Conservation (phyloP, 1,140 invertebrate genomes). For the Gryllus bimaculatus region DNA sequence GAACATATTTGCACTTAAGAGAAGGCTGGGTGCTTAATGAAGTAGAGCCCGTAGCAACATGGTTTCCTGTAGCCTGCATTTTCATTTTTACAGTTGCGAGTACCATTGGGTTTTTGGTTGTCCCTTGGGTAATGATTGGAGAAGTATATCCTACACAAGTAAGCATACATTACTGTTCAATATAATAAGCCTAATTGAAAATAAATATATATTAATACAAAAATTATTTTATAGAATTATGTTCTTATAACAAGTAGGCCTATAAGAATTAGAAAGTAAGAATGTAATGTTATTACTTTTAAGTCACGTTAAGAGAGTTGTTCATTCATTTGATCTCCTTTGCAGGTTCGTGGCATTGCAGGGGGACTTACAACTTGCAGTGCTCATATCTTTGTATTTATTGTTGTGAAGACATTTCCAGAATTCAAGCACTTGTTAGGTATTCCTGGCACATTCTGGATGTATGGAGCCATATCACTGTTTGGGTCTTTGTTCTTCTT, state of each 20-base stretch:
- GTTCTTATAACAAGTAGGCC: background rate
- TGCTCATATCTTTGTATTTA: conserved; percentile 52
- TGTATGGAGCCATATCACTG: conserved; percentile 53
- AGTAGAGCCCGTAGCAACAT: conserved; percentile 37
- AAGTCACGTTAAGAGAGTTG: background rate
- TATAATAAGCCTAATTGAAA: background rate
- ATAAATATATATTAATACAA: background rate
- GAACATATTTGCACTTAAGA: conserved; percentile 48
- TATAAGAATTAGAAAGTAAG: background rate
- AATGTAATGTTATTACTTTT: background rate
- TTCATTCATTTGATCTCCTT: conserved; percentile 18
- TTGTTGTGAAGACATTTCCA: conserved; percentile 58
- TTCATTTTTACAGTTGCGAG: conserved; percentile 52
- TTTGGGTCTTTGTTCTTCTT: conserved; percentile 49
- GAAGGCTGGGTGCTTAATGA: conserved; percentile 32
- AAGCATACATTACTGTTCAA: background rate
- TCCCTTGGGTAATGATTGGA: conserved; percentile 66
- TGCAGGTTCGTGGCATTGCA: conserved; percentile 52
- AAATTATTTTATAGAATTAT: background rate
- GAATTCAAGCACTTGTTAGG: conserved; percentile 40
- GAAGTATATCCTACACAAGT: conserved; percentile 49
- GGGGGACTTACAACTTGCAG: conserved; percentile 56
- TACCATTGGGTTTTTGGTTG: conserved; percentile 55
- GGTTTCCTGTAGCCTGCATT: conserved; percentile 52
- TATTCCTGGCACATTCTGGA: conserved; percentile 48